Evolutionary conservation across 2,797 vertebrate genomes (phyloP), one percentile per base, ranked within the genome.

Genomic region (Acrocephalus scirpaceus): DNA sequence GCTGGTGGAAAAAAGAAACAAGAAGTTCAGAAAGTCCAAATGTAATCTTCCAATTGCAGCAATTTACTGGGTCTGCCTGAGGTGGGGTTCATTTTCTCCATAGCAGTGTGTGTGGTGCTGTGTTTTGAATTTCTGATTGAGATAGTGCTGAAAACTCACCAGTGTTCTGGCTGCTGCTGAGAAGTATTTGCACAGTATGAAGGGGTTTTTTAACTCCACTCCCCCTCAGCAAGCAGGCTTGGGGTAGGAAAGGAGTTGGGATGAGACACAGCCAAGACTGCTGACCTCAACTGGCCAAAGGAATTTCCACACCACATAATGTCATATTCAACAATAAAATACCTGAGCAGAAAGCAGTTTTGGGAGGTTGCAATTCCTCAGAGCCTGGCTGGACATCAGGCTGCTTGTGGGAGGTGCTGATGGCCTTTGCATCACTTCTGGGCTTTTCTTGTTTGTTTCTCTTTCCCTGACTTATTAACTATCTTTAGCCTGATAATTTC

Each of bases 31-130:
- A 50, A 86, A 56, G 9, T 23, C 44, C 30, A 47, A 61, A 56
- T 11, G 2, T 15, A 16, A 38, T 45, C 38, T 29, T 32, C 22
- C 13, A 62, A 23, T 27, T 12, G 3, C 30, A 69, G 17, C 13
- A 13, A 1, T 76, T 65, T 60, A 56, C 13, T 22, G 10, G 2
- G 2, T 61, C 45, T 48, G 3, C 9, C 36, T 36, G 16, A 73
- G 29, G 15, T 5, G 11, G n/a, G 40, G 13, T 40, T 53, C 3
- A 34, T 54, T 54, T 64, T 22, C 25, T 32, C 44, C 50, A 13
- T 2, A 38, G 30, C 3, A 38, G 2, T 4, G 4, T 17, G 5
- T 2, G 2, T 13, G 5, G 3, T 69, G 25, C 27, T 61, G 13
- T 7, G 9, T 6, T 93, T 16, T 17, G 26, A 36, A 48, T 36